Evolutionary conservation across 2,888 invertebrate genomes (phyloP).

Genomic region (Epiblema foenella): DNA sequence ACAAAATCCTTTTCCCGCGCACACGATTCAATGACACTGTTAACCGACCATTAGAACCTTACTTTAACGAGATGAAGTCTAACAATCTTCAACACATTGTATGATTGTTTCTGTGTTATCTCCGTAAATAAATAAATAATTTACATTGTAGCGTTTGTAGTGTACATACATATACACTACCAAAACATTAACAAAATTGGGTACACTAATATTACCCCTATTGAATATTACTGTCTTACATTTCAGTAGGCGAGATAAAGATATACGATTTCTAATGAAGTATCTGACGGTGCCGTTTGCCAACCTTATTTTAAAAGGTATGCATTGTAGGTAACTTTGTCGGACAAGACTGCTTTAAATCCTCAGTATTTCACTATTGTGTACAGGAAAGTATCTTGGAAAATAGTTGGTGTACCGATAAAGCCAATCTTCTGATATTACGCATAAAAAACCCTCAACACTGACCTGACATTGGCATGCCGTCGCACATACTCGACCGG

Average conservation of each 20-base stretch:
- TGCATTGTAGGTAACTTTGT: no score
- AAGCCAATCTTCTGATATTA: no score
- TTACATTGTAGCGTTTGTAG: no score
- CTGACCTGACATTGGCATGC: conserved; percentile 76
- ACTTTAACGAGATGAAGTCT: not conserved
- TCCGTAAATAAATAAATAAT: no score
- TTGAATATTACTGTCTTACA: not conserved
- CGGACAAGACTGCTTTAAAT: no score
- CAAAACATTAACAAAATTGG: no score
- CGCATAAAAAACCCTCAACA: conserved; percentile 12
- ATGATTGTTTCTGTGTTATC: no score
- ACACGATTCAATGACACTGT: not conserved
- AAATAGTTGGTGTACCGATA: no score
- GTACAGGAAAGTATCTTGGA: no score
- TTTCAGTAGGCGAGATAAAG: not conserved
- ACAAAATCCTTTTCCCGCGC: not conserved
- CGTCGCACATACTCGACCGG: conserved; percentile 72
- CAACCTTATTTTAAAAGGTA: no score
- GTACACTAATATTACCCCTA: not conserved
- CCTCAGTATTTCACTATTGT: no score
- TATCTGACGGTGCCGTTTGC: not conserved
- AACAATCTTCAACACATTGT: not conserved
- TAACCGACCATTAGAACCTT: not conserved
- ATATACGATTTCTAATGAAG: not conserved
- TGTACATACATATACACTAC: no score